phyloP scores from a whole-genome alignment of 2,797 vertebrate species.

The Cynopterus sphinx region DNA sequence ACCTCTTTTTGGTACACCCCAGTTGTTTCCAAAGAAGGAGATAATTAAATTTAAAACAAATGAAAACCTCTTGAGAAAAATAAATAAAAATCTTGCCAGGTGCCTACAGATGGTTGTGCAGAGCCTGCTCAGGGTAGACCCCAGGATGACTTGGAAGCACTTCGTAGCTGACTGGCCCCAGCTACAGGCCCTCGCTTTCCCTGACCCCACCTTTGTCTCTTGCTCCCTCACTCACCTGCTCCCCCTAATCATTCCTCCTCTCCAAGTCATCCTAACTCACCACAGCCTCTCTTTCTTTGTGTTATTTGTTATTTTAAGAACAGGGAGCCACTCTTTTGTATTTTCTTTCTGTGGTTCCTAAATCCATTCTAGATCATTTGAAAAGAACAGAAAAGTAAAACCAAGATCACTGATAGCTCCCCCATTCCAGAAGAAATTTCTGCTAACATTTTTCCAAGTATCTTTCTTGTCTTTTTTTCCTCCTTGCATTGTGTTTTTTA shows the following conservation, averaged over 20 bases:
- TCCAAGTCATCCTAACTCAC: neutral
- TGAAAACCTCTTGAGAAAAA: neutral
- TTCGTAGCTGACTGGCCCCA: neutral
- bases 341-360: neutral
- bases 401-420: neutral
- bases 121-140: neutral
- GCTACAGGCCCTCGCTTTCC: no score
- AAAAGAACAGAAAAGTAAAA: neutral
- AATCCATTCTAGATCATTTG: constrained; percentile 5
- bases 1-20: neutral
- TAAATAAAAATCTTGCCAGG: constrained; percentile 9
- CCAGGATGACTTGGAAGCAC: neutral
- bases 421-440: neutral
- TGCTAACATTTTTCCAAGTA: neutral
- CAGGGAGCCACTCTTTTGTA: neutral
- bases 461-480: neutral
- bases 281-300: neutral
- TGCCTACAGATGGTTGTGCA: neutral
- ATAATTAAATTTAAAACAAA: neutral
- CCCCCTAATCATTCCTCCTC: neutral
- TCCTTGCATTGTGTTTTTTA: neutral
- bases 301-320: neutral
- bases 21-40: neutral
- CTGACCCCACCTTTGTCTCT: neutral
- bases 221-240: neutral